Evolutionary conservation across 1,140 invertebrate genomes (phyloP).

Genomic region (Leptinotarsa texana): DNA sequence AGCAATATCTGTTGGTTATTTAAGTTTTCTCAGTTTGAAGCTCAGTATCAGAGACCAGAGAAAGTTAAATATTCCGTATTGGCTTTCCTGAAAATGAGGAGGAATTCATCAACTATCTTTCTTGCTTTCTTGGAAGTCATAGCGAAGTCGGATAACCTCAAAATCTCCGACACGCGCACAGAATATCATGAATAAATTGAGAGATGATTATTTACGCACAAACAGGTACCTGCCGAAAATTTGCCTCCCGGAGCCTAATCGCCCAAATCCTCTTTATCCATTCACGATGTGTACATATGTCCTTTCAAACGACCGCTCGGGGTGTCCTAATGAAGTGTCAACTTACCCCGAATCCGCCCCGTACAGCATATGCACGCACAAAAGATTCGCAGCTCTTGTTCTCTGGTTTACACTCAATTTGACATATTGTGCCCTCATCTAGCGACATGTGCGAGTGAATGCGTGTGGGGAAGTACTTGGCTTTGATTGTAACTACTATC

Average conservation of each 20-base stretch:
- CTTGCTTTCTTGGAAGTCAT: not conserved
- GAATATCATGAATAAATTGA: not conserved
- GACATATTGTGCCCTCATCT: slow-evolving; percentile 47
- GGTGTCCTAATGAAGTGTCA: slow-evolving; percentile 50
- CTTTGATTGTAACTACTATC: slow-evolving; percentile 5
- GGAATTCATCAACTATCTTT: too few species aligned
- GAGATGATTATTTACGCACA: not conserved
- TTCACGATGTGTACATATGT: slow-evolving; percentile 41
- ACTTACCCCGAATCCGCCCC: slow-evolving; percentile 40
- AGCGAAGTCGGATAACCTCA: not conserved
- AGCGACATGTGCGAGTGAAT: slow-evolving; percentile 20
- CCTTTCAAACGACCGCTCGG: slow-evolving; percentile 39
- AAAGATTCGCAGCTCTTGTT: slow-evolving; percentile 22
- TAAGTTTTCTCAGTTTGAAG: too few species aligned
- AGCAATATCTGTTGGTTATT: too few species aligned
- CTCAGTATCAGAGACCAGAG: too few species aligned
- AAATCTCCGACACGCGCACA: not conserved
- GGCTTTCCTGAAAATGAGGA: too few species aligned
- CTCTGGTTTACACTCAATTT: slow-evolving; percentile 53
- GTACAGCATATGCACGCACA: slow-evolving; percentile 36
- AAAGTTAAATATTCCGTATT: too few species aligned
- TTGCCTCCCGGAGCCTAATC: not conserved
- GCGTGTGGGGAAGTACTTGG: not conserved
- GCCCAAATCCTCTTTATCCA: slow-evolving; percentile 13
- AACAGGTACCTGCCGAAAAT: slow-evolving; percentile 8